Conservation (phyloP, 1,140 invertebrate genomes). For the Phthorimaea operculella region DNA sequence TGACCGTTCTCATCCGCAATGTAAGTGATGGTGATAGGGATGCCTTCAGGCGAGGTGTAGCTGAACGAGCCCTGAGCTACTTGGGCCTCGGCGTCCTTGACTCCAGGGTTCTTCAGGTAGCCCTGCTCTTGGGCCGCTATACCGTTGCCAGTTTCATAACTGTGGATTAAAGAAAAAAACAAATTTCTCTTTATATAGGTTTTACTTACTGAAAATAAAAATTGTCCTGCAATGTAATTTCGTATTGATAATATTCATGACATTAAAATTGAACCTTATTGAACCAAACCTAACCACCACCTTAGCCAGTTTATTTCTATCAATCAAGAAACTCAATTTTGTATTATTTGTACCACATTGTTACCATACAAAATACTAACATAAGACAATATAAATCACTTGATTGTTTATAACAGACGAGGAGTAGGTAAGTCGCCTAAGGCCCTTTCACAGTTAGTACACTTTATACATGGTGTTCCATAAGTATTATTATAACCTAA, state of each 20-base stretch:
- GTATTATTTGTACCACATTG: neutral
- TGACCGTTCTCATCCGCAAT: conserved; percentile 67
- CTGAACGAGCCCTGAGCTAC: conserved; percentile 71
- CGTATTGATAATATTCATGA: too few relatives aligned
- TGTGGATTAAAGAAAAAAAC: conserved; percentile 36
- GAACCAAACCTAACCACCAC: too few relatives aligned
- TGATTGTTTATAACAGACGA: conserved; percentile 4
- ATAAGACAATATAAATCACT: conserved; percentile 9
- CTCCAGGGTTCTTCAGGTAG: conserved; percentile 74
- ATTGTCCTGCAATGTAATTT: too few relatives aligned
- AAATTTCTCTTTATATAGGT: too few relatives aligned
- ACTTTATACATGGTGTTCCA: neutral
- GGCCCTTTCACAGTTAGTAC: neutral
- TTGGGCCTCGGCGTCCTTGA: conserved; percentile 70
- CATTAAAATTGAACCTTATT: too few relatives aligned
- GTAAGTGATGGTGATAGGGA: conserved; percentile 72
- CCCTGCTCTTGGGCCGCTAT: conserved; percentile 75
- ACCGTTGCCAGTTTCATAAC: conserved; percentile 76
- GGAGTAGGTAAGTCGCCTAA: neutral
- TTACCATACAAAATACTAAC: neutral
- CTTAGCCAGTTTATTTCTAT: neutral
- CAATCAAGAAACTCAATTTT: neutral
- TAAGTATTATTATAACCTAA: too few relatives aligned
- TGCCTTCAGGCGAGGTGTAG: conserved; percentile 75
- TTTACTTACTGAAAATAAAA: neutral